These are phyloP conservation scores for Nyctibius grandis DNA, from an alignment of 2,797 vertebrate genomes.

Conservation along the genomic window DNA sequence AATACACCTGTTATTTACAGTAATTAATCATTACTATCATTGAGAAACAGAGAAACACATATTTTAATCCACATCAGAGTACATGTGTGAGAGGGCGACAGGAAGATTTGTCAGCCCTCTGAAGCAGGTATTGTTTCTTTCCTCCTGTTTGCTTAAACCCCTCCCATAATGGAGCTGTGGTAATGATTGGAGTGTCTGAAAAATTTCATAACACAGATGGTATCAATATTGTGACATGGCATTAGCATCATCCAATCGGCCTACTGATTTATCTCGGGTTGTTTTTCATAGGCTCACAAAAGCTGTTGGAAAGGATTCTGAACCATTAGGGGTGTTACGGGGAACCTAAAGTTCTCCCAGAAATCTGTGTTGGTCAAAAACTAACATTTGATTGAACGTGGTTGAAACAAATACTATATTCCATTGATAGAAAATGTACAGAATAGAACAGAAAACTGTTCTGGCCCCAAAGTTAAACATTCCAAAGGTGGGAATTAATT, in stretches of 20 bases:
- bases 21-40: conserved; percentile 38
- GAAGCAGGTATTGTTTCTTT: conserved; percentile 27
- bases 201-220: background rate
- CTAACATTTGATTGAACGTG: background rate
- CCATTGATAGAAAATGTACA: background rate
- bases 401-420: background rate
- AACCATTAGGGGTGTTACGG: background rate
- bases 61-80: conserved; percentile 32
- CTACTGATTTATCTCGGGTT: background rate
- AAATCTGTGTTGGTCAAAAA: background rate
- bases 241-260: background rate
- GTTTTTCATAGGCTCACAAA: background rate
- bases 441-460: background rate
- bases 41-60: background rate
- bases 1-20: background rate
- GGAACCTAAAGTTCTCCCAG: background rate
- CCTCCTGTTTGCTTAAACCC: background rate
- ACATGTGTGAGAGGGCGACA: background rate
- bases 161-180: background rate
- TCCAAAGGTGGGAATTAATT: background rate
- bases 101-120: conserved; percentile 40
- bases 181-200: conserved; percentile 18
- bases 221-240: background rate
- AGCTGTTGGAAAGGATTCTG: background rate
- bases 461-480: background rate